Evolutionary conservation across 2,113 vertebrate genomes (phyloP).

Genomic region (Aix galericulata): DNA sequence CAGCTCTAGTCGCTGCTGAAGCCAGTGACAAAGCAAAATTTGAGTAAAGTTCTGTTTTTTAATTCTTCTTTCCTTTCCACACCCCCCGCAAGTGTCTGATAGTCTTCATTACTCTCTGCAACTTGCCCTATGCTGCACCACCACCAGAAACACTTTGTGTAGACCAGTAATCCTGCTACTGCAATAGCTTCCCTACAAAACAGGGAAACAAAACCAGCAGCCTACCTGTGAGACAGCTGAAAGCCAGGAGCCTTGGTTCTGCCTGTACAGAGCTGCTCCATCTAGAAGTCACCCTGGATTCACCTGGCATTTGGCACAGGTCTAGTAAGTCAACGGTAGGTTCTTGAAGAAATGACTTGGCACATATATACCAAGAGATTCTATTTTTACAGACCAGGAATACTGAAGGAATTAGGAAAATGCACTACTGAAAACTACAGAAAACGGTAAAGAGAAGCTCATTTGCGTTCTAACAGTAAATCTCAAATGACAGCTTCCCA

Average conservation of each 20-base stretch:
- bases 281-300: background rate
- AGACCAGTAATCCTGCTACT: background rate
- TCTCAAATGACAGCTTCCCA: background rate
- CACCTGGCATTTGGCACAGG: background rate
- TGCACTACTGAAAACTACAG: background rate
- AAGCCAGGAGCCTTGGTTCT: background rate
- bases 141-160: background rate
- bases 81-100: background rate
- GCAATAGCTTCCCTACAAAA: background rate
- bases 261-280: background rate
- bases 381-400: background rate
- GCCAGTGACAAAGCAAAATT: background rate
- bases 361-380: background rate
- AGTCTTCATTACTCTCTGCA: background rate
- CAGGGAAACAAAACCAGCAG: background rate
- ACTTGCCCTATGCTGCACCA: background rate
- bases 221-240: background rate
- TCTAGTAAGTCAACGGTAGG: background rate
- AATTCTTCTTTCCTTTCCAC: background rate
- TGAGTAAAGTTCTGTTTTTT: background rate
- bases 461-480: background rate
- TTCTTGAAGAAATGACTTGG: no score
- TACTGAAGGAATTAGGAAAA: background rate
- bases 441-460: background rate
- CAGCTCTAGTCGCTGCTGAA: background rate